Percentiles rank a stretch among this genome's conserved stretches.
phyloP scores from a whole-genome alignment of 2,797 vertebrate genomes.

The Chromis chromis region DNA sequence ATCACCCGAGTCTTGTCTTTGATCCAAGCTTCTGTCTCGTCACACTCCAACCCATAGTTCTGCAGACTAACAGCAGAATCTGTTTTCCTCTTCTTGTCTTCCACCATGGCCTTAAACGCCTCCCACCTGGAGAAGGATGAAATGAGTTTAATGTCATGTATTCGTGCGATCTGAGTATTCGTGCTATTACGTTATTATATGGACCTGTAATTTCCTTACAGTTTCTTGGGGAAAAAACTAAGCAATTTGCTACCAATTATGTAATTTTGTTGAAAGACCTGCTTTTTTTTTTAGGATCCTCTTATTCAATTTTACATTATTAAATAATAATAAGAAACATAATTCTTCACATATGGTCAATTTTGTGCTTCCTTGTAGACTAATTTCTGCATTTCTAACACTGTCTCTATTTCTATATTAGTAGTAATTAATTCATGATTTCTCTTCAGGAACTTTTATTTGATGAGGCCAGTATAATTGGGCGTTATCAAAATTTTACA shows the following conservation, averaged over 20 bases:
- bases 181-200: background rate
- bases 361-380: background rate
- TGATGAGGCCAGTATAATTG: background rate
- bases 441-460: background rate
- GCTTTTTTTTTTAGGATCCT: background rate
- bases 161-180: background rate
- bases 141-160: background rate
- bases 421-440: background rate
- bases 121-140: constrained; percentile 87
- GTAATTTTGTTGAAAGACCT: background rate
- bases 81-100: constrained; percentile 85
- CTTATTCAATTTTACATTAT: background rate
- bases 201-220: background rate
- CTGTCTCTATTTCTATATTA: background rate
- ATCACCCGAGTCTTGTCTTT: constrained; percentile 90
- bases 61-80: constrained; percentile 91
- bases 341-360: background rate
- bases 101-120: constrained; percentile 90
- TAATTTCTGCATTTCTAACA: constrained; percentile 2
- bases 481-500: background rate
- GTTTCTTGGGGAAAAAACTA: background rate
- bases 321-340: background rate
- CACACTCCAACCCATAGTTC: constrained; percentile 93
- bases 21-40: constrained; percentile 94
- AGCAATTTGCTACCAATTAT: background rate